A percentile compares a stretch with the other conserved stretches of the same genome.
phyloP scores from a whole-genome alignment of 2,888 invertebrate genomes.

The Ichneumoninae sp. region DNA sequence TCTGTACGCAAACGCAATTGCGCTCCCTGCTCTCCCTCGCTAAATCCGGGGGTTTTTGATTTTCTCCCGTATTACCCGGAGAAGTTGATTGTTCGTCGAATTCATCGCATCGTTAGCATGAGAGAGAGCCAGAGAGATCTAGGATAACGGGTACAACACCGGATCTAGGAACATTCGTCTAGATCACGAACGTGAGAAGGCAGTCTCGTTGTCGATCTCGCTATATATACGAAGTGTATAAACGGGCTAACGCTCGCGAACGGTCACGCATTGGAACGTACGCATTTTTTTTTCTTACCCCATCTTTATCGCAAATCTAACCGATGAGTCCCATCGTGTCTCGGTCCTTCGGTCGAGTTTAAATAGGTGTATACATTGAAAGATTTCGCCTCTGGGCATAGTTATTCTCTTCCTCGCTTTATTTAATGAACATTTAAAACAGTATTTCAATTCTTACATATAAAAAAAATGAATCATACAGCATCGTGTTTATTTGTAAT shows the following conservation, averaged over 20 bases:
- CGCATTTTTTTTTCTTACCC: constrained; percentile 46
- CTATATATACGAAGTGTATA: constrained; percentile 55
- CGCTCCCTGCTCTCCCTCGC: constrained; percentile 69
- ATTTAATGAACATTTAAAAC: constrained; percentile 79
- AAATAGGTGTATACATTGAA: constrained; percentile 42
- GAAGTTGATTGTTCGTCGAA: constrained; percentile 73
- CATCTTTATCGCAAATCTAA: constrained; percentile 53
- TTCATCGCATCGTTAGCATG: constrained; percentile 59
- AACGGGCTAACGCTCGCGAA: constrained; percentile 73
- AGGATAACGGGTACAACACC: constrained; percentile 76
- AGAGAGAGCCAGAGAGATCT: constrained; percentile 46
- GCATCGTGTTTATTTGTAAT: constrained; percentile 63
- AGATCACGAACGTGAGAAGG: constrained; percentile 72
- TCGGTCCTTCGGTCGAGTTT: constrained; percentile 36
- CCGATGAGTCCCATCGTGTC: constrained; percentile 34
- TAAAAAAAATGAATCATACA: constrained; percentile 78
- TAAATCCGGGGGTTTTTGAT: constrained; percentile 74
- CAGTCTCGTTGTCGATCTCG: constrained; percentile 72
- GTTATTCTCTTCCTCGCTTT: constrained; percentile 74
- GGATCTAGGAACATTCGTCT: constrained; percentile 75
- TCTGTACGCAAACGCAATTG: constrained; percentile 80
- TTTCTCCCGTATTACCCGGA: constrained; percentile 69
- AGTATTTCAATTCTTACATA: constrained; percentile 77
- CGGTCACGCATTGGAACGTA: constrained; percentile 62
- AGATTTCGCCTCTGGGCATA: constrained; percentile 42